phyloP scores from a whole-genome alignment of 2,113 vertebrate genomes.

The Rallus limicola region DNA sequence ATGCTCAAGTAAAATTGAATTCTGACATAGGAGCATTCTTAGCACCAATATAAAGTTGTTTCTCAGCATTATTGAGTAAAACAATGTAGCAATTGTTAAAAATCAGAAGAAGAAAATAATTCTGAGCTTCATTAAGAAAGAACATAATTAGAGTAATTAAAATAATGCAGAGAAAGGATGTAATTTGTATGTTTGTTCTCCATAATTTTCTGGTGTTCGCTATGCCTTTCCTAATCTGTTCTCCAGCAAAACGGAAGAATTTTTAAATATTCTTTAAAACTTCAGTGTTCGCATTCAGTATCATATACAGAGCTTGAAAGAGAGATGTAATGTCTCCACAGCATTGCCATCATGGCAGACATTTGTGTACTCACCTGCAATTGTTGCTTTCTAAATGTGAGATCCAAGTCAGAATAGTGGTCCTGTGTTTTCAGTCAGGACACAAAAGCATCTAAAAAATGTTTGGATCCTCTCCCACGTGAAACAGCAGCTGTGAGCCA shows the following conservation, averaged over 20 bases:
- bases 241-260: not conserved
- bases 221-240: not conserved
- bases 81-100: not conserved
- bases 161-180: not conserved
- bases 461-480: not conserved
- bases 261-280: not conserved
- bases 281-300: not conserved
- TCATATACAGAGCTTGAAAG: not conserved
- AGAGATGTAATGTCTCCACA: not conserved
- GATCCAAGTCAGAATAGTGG: not conserved
- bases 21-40: not conserved
- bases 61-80: not conserved
- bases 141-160: not conserved
- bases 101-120: not conserved
- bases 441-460: conserved; percentile 30
- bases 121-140: not conserved
- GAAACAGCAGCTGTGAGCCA: conserved; percentile 30
- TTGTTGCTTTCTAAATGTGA: not conserved
- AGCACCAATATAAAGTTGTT: not conserved
- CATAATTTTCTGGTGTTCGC: not conserved
- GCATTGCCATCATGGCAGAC: not conserved
- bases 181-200: not conserved
- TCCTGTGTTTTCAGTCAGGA: not conserved
- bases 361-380: not conserved
- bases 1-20: not conserved